Evolutionary conservation across 2,797 vertebrate species (phyloP), one percentile per base, ranked within the genome.

Genomic region (Pteronotus mesoamericanus): DNA sequence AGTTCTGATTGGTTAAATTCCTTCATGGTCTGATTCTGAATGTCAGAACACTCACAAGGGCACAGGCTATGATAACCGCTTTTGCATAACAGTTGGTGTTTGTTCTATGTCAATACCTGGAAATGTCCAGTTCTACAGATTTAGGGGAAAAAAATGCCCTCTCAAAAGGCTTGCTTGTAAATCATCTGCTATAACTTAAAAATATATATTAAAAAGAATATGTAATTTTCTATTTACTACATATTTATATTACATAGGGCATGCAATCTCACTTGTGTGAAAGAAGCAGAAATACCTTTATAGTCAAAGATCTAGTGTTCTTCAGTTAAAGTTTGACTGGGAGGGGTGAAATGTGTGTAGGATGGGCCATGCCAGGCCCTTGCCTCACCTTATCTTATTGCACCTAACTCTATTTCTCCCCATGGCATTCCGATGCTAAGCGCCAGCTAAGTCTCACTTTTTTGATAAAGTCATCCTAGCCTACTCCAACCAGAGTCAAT

Each of bases 71-170:
- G 71, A 82, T 89, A 92, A 92, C n/a, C 78, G 57, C 15, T 91
- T 83, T 97, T 97, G 88, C 90, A 57, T 80, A 96, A 97, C 71
- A 90, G 84, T 86, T 88, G 66, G 32, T 78, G 32, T 90, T 94
- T 86, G 77, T 79, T 75, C 90, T 68, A 89, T 92, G 53, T 64
- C 94, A 97, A 88, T 77, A 96, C 64, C 61, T 96, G 82, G 90
- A 95, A 84, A 97, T 66, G 51, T 64, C 48, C 80, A 90, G 53
- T 78, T 94, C 32, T 61, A 61, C 55, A 79, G 26, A 78, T 87
- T 90, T 95, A 55, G 51, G 10, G 51, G 29, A 64, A 14, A 51
- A 75, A 86, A 86, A 89, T 87, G 12, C 37, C 37, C 48, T 48
- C 18, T 11, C 34, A n/a, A 90, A 42, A 68, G 15, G 68, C 26